Conservation (phyloP, 1,140 invertebrate genomes). For the Laodelphax striatellus region DNA sequence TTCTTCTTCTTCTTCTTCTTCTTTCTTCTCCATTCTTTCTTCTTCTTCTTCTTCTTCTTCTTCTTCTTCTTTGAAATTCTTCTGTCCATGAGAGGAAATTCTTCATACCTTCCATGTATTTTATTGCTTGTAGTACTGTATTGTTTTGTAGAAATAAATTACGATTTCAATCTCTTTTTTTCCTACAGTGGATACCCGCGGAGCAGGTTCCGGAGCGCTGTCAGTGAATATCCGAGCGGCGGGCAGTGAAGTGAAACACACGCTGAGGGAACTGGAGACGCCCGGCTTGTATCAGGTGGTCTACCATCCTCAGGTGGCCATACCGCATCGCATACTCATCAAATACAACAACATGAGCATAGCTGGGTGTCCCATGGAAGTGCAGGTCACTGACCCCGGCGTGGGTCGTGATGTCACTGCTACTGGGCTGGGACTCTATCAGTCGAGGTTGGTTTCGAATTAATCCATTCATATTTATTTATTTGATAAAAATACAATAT, state of each 20-base stretch:
- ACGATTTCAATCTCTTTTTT: neutral
- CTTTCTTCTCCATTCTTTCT: too few species aligned
- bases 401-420: conserved; percentile 63
- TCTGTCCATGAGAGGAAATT: too few species aligned
- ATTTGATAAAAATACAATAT: too few species aligned
- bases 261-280: conserved; percentile 51
- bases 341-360: conserved; percentile 51
- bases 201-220: conserved; percentile 71
- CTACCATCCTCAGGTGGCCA: conserved; percentile 61
- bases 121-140: too few species aligned
- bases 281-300: conserved; percentile 67
- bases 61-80: too few species aligned
- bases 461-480: too few species aligned
- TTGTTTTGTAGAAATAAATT: too few species aligned
- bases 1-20: too few species aligned
- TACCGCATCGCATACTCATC: conserved; percentile 60
- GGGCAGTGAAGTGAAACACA: conserved; percentile 65
- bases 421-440: conserved; percentile 68
- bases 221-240: conserved; percentile 65
- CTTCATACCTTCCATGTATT: too few species aligned
- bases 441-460: conserved; percentile 39
- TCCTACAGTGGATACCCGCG: conserved; percentile 45
- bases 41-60: too few species aligned
- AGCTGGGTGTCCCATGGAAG: conserved; percentile 39
- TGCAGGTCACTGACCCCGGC: conserved; percentile 42